Conservation (phyloP, 1,140 invertebrate species). For the Riptortus pedestris region DNA sequence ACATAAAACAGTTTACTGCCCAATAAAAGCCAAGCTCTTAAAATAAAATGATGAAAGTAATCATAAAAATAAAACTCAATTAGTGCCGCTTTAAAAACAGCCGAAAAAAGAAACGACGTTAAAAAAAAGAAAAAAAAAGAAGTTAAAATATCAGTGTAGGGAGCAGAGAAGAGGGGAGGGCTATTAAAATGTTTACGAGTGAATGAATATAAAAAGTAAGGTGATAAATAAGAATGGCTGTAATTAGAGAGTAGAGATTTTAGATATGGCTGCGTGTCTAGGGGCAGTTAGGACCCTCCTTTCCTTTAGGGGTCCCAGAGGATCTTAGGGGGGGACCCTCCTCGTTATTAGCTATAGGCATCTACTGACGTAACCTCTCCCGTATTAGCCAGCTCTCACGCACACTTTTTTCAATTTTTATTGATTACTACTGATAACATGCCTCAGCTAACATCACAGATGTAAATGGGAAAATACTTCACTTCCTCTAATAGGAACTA, state of each 20-base stretch:
- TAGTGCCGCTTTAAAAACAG: neutral
- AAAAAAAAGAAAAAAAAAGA: neutral
- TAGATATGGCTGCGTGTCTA: neutral
- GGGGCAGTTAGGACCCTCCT: neutral
- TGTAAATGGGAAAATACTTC: too few relatives aligned
- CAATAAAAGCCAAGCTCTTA: neutral
- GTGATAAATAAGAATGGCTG: neutral
- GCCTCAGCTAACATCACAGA: too few relatives aligned
- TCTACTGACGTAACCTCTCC: too few relatives aligned
- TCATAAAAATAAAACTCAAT: constrained; percentile 1
- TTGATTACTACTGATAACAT: too few relatives aligned
- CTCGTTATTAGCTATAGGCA: too few relatives aligned
- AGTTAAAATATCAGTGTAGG: neutral
- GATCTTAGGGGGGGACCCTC: too few relatives aligned
- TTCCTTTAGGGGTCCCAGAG: too few relatives aligned
- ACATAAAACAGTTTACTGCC: neutral
- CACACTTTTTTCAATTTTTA: too few relatives aligned
- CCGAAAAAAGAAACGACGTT: neutral
- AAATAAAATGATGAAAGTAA: neutral
- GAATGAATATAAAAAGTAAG: neutral
- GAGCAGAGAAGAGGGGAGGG: neutral
- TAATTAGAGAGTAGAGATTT: neutral
- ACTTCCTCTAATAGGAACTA: too few relatives aligned
- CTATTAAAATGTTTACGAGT: neutral
- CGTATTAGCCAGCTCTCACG: too few relatives aligned